Base-by-base conservation (phyloP, 2,888 invertebrate genomes). In the Drosophila barbarae region DNA sequence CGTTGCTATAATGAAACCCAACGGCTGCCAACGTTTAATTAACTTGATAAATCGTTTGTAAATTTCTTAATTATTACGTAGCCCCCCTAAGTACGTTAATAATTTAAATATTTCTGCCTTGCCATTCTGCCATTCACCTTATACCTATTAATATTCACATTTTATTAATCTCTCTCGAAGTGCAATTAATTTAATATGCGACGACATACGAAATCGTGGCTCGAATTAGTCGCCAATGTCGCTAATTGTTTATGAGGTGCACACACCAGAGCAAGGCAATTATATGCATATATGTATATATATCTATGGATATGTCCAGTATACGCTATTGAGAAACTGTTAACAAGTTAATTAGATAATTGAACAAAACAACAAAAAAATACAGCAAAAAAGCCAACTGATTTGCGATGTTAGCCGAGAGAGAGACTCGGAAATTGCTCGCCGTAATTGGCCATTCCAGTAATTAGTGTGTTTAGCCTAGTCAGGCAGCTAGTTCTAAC, bases 61-160 rank as follows among this genome's bases (percentile, higher is more conserved):
- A 85, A 83, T 85, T 85, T 82, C 84, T 83, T 81, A 85, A 85
- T 80, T 83, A 80, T 77, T 75, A 82, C 80, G 85, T 76, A 71
- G 76, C 55, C 66, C 32, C 7, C 26, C 26, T 66, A 47, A 54
- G 66, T 66, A 56, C 49, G 57, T 38, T 38, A 65, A 64, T 38
- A 65, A 64, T 34, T 65, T 56, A 30, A 44, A 23, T 49, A 53
- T 58, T 58, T 58, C 34, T 38, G 28, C 46, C 35, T 75, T 82
- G 85, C 79, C 79, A 80, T 82, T 84, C 83, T 82, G 85, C 79
- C 79, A 80, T 82, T 84, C 83, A 84, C 85, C 79, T 84, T 72
- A 76, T 73, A 70, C 52, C 72, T 55, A 30, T 38, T 41, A 50
- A 71, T 63, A 42, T 55, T 73, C 76, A 64, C 71, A 71, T 72